Conservation (phyloP, 2,113 vertebrate species). For the Candoia aspera region DNA sequence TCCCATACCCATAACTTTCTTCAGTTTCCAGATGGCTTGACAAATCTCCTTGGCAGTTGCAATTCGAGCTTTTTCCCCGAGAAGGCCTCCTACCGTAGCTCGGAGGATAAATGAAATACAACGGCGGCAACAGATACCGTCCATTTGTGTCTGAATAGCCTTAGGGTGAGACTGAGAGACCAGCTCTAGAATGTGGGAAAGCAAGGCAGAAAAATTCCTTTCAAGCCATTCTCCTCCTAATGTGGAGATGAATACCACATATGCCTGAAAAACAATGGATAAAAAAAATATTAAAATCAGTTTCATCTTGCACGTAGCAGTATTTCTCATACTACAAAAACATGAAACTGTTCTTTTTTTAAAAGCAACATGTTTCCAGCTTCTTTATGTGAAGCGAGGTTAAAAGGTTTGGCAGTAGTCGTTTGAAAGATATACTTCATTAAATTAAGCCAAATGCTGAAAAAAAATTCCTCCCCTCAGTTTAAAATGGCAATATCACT, state of each 20-base stretch:
- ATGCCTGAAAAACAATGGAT: conserved; percentile 80
- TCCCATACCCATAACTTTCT: conserved; percentile 83
- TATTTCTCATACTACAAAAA: background rate
- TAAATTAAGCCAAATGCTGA: background rate
- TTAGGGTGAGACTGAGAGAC: conserved; percentile 82
- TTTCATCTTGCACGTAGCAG: background rate
- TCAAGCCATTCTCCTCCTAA: conserved; percentile 89
- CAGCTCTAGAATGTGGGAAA: conserved; percentile 84
- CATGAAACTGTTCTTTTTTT: background rate
- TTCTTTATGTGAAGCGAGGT: background rate
- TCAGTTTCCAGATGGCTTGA: conserved; percentile 80
- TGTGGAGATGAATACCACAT: conserved; percentile 86
- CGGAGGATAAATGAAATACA: conserved; percentile 91
- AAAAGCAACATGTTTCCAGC: background rate
- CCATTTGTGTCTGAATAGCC: conserved; percentile 77
- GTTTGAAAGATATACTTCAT: background rate
- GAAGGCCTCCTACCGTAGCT: conserved; percentile 83
- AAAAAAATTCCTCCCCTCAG: background rate
- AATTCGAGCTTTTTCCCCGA: conserved; percentile 93
- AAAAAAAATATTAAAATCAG: conserved; percentile 37
- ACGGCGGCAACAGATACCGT: conserved; percentile 77
- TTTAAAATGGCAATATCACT: conserved; percentile 8
- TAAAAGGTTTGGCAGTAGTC: background rate
- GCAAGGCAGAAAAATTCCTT: conserved; percentile 82
- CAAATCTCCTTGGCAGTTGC: conserved; percentile 88